Base-by-base conservation (phyloP, 2,113 vertebrate species). In the Miniopterus natalensis region DNA sequence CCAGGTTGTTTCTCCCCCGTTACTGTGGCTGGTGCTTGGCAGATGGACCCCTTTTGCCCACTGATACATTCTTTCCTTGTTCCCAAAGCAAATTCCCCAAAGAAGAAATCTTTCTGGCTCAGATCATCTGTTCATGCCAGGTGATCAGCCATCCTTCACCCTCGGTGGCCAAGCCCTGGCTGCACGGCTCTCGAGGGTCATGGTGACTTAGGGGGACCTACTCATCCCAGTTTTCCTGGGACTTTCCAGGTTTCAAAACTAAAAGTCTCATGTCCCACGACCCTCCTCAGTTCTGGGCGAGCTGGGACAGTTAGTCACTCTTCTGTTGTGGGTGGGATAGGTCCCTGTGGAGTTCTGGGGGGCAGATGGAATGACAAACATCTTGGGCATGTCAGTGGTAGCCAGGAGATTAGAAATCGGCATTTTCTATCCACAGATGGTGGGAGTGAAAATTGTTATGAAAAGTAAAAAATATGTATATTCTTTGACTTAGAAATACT, bases 191-290 rank as follows among this genome's bases (percentile, higher is more conserved):
- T 59, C 29, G 2, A 0, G 3, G 45, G n/a, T 53, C 31, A 0
- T 31, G 21, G 47, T 77, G 74, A n/a, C 49, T 77, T 14, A 20
- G 9, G 8, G 51, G 45, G 20, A 8, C n/a, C 85, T 57, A 4
- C 21, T 55, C 7, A 2, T 57, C 49, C 55, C 21, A n/a, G 21
- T 47, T 23, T 81, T 23, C 63, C 55, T 21, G 49, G 70, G 40
- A 70, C 25, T 93, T 88, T 57, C 73, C 95, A 79, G 27, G 36
- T 74, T 91, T 95, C 66, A 45, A 59, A 96, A 88, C 36, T 23
- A 12, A 53, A 53, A 57, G 14, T 45, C 74, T 79, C 40, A 6
- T 2, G 21, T 79, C 55, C 36, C 49, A 51, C 13, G 55, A 49
- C 29, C 42, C 51, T 53, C 36, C 49, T 75, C 75, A 55, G 13